Evolutionary conservation across 2,888 invertebrate genomes (phyloP).

Genomic region (Kryphioiulus occultus): DNA sequence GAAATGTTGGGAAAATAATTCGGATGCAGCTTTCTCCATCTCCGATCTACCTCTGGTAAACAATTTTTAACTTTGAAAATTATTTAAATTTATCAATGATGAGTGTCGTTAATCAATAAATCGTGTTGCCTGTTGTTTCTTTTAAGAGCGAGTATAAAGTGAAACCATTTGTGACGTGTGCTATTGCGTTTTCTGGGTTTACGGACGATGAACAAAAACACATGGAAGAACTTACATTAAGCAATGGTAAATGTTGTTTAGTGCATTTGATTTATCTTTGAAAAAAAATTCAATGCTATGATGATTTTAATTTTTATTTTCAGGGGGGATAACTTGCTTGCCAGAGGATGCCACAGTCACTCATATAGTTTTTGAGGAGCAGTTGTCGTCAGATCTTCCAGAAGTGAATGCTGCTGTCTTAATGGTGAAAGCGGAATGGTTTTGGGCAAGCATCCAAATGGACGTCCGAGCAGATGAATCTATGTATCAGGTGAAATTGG

Average conservation of each 20-base stretch:
- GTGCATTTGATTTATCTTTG: neutral
- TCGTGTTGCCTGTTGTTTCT: constrained; percentile 58
- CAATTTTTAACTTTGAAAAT: neutral
- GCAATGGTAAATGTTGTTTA: constrained; percentile 70
- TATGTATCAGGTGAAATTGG: constrained; percentile 86
- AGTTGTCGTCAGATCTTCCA: constrained; percentile 51
- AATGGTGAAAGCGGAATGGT: constrained; percentile 93
- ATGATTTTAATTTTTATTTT: constrained; percentile 54
- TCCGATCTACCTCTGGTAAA: constrained; percentile 63
- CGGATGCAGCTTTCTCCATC: constrained; percentile 71
- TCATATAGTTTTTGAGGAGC: constrained; percentile 77
- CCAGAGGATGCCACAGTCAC: constrained; percentile 82
- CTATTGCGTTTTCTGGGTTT: constrained; percentile 78
- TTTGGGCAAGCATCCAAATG: constrained; percentile 97
- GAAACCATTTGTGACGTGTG: constrained; percentile 51
- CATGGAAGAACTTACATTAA: constrained; percentile 87
- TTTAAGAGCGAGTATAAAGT: constrained; percentile 56
- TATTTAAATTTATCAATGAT: neutral
- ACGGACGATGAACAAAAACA: constrained; percentile 87
- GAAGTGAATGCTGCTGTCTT: constrained; percentile 64
- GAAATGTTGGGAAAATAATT: constrained; percentile 82
- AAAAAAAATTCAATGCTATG: neutral
- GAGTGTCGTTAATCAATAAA: neutral
- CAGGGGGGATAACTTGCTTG: constrained; percentile 75
- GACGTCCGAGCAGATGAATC: constrained; percentile 91